These are phyloP conservation scores for Carassius gibelio DNA, from an alignment of 2,113 vertebrate species.

Conservation along the genomic window DNA sequence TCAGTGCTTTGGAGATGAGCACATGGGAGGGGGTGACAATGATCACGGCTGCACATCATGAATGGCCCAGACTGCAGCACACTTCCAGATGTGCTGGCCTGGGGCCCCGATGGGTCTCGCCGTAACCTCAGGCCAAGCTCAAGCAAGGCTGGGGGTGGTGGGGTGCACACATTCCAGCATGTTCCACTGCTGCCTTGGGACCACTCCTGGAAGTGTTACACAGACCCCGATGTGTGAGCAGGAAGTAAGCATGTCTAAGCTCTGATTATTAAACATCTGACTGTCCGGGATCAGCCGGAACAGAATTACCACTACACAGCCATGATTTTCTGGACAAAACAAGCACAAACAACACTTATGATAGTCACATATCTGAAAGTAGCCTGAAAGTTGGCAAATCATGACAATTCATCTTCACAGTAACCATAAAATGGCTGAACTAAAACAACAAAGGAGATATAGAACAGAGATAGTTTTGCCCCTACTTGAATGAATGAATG, in stretches of 20 bases:
- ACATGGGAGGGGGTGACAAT: constrained; percentile 23
- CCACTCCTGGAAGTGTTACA: constrained; percentile 53
- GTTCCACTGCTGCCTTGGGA: constrained; percentile 48
- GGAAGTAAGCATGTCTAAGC: constrained; percentile 58
- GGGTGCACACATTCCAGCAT: constrained; percentile 52
- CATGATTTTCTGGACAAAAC: constrained; percentile 38
- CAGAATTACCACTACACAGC: constrained; percentile 53
- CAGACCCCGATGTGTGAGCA: constrained; percentile 56
- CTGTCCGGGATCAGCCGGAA: constrained; percentile 42
- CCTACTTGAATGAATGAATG: not conserved
- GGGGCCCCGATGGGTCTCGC: constrained; percentile 41
- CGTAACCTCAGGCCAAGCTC: constrained; percentile 49
- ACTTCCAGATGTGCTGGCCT: constrained; percentile 62
- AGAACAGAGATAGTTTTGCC: not conserved
- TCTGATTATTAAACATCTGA: constrained; percentile 57
- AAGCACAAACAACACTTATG: not conserved
- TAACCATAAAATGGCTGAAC: not conserved
- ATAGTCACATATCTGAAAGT: not conserved
- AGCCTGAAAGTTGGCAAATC: not conserved
- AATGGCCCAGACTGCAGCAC: constrained; percentile 43
- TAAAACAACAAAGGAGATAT: constrained; percentile 15
- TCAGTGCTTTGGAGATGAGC: constrained; percentile 22
- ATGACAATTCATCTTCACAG: not conserved
- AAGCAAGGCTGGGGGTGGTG: constrained; percentile 42
- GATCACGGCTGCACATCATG: constrained; percentile 44